phyloP scores from a whole-genome alignment of 1,140 invertebrate genomes.

The Temnothorax nylanderi region DNA sequence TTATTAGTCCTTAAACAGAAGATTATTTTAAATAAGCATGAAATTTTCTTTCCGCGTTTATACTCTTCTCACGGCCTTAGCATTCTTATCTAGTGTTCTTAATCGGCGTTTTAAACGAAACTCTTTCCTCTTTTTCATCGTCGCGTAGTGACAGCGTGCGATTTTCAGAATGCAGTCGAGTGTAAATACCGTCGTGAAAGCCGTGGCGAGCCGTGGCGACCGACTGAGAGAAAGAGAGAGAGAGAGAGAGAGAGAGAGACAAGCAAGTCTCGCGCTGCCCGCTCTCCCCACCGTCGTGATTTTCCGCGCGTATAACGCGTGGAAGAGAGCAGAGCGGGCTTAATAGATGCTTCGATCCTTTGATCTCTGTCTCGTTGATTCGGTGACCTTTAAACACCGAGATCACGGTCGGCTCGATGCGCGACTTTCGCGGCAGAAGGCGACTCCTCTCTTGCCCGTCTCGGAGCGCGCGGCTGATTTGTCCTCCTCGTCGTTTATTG shows the following conservation, averaged over 20 bases:
- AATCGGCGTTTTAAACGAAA: conserved; percentile 47
- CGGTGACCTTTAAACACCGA: conserved; percentile 22
- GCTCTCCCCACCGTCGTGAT: conserved; percentile 36
- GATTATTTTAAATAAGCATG: neutral
- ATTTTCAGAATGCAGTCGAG: conserved; percentile 72
- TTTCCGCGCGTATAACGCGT: conserved; percentile 64
- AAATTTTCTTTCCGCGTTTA: conserved; percentile 2
- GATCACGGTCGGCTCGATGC: neutral
- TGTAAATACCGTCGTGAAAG: conserved; percentile 70
- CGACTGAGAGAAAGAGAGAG: conserved; percentile 12
- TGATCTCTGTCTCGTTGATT: conserved; percentile 66
- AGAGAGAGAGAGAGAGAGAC: no score
- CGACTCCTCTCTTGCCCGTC: no score
- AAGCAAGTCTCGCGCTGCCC: neutral
- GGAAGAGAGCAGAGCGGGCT: conserved; percentile 35
- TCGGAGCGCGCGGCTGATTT: neutral
- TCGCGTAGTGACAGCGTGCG: conserved; percentile 47
- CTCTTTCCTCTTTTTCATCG: conserved; percentile 46
- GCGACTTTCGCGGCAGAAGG: neutral
- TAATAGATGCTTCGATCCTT: conserved; percentile 46
- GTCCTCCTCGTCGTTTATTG: neutral
- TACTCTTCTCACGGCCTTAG: conserved; percentile 42
- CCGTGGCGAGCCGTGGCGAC: conserved; percentile 37
- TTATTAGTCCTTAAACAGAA: neutral
- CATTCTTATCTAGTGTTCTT: conserved; percentile 45